Evolutionary conservation across 2,888 invertebrate genomes (phyloP), one percentile per base, ranked within the genome.

Genomic region (Orthosia gothica): DNA sequence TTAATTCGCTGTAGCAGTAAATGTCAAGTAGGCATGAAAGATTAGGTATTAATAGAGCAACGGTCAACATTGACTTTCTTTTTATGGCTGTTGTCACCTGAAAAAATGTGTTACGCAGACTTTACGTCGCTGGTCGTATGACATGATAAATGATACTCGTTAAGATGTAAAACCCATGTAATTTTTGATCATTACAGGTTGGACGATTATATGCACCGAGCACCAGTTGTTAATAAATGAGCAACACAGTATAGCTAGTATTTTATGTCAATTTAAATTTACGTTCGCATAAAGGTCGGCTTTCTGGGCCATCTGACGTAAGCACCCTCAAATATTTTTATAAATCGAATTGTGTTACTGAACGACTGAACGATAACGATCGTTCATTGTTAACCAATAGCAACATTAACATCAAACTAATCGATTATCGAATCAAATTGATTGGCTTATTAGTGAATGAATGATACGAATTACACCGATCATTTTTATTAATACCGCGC

Each of bases 291-390:
- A 87, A 88, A 89, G 88, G 89, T 88, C 89, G 76, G 9, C 52
- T 87, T 89, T 90, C 89, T 91, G 86, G 91, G 90, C 77, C 91
- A 77, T 69, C 77, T 93, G 91, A 92, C 82, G 92, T 91, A 89
- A 91, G 72, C 75, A 59, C 63, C 78, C 79, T 58, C 71, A 84
- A 81, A 84, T 70, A 76, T 65, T 62, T 82, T 81, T 68, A 85
- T 76, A 79, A 86, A 86, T 86, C 80, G 84, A 82, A 79, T 70
- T 64, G 55, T 54, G 77, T 76, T 66, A 61, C 15, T 61, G 59
- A 70, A 77, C 77, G 78, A 63, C 49, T 70, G 74, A 71, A 84
- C 70, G 78, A 86, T 81, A 87, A 80, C 66, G 64, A 84, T 81
- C 54, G 12, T 70, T 83, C 71, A 83, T 85, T 89, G 79, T 87